Evolutionary conservation across 2,113 vertebrate genomes (phyloP), one percentile per base, ranked within the genome.

Genomic region (Cettia cetti): DNA sequence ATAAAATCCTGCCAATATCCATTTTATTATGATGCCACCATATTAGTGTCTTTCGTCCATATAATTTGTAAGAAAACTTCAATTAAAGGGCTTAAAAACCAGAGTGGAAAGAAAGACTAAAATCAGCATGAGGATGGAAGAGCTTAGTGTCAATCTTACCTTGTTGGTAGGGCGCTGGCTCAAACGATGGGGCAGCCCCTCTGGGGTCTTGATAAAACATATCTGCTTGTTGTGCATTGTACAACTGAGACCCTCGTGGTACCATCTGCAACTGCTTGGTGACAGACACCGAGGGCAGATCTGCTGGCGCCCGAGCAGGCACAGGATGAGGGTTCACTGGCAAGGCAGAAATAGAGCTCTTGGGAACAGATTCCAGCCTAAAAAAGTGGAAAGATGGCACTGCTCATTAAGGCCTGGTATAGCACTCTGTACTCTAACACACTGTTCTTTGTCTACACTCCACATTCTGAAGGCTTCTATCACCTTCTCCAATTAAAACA

Each of bases 241-340:
- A 99, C 71, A 99, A 30, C 45, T 98, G 98, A 22, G 99, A 99
- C 31, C 98, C 98, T 92, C 99, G 98, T 19, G 99, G 95, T 33
- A 99, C 98, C 93, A 99, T 98, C 20, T 99, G 97, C 93, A 99
- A 96, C 83, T 99, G 99, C 96, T 99, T 99, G 86, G 98, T 95
- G 89, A 98, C 98, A 42, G 98, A 97, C 93, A 99, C 97, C 1
- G 98, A 93, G 78, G 99, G 98, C 96, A 99, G 97, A 69, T 99
- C 99, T 60, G 98, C 10, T 37, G 98, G 97, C 19, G 98, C 98
- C 76, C 99, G 98, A 53, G 97, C 45, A 35, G 98, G 93, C 95
- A 99, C 96, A 61, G 98, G 96, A 88, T 99, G 99, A 65, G 98
- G 98, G 81, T 98, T 98, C 89, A 99, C 97, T 57, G 98, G 96